A percentile compares a stretch with the other conserved stretches of the same genome.
phyloP scores from a whole-genome alignment of 64 coral and sea anemone species.

The Platygyra sinensis region DNA sequence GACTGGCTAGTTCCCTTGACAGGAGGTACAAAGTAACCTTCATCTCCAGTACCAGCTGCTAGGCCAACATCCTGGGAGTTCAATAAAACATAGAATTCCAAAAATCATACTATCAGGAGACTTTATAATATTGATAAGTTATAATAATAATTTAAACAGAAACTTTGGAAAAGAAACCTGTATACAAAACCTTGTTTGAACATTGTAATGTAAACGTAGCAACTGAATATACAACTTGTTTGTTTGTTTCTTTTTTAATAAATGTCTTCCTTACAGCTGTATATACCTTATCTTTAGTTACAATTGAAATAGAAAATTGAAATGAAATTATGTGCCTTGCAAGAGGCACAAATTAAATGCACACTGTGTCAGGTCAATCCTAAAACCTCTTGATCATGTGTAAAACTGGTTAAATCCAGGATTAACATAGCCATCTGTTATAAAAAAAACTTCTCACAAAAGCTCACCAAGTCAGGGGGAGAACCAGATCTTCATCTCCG shows the following conservation, averaged over 20 bases:
- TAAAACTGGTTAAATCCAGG: neutral
- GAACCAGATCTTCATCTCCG: conserved; percentile 96
- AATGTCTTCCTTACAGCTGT: too few relatives aligned
- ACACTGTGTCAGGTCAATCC: neutral
- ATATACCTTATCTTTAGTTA: too few relatives aligned
- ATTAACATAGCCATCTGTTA: neutral
- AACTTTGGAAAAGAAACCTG: too few relatives aligned
- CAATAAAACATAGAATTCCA: neutral
- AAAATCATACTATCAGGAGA: neutral
- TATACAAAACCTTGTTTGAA: too few relatives aligned
- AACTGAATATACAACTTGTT: too few relatives aligned
- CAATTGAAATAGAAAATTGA: too few relatives aligned
- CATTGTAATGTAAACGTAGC: too few relatives aligned
- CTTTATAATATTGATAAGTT: too few relatives aligned
- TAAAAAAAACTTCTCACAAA: neutral
- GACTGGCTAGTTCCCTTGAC: conserved; percentile 94
- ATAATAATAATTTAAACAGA: too few relatives aligned
- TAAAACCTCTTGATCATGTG: too few relatives aligned
- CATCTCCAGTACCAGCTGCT: conserved; percentile 64
- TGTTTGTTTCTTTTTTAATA: too few relatives aligned
- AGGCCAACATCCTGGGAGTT: conserved; percentile 81
- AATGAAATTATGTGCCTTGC: too few relatives aligned
- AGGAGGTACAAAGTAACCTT: conserved; percentile 99
- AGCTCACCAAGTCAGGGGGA: conserved; percentile 90
- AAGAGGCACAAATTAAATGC: neutral